phyloP scores from a whole-genome alignment of 2,797 vertebrate species.

The Chelon labrosus region DNA sequence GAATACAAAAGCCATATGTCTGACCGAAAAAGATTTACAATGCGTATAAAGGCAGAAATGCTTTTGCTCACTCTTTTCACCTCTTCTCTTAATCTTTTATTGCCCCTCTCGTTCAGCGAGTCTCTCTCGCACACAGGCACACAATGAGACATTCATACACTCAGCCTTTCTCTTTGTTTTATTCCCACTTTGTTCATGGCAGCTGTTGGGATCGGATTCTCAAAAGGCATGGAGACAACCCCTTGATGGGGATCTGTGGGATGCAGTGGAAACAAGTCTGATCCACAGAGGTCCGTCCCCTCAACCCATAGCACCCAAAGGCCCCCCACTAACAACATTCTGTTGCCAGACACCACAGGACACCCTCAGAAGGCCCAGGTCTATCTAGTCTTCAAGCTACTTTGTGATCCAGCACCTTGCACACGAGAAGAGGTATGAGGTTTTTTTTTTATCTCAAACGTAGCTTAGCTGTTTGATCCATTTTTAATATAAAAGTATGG shows the following conservation, averaged over 20 bases:
- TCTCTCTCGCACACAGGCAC: neutral
- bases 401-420: no score
- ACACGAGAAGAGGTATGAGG: no score
- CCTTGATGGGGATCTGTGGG: neutral
- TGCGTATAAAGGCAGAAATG: slow-evolving; percentile 15
- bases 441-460: no score
- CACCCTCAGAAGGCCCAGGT: no score
- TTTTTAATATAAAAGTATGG: no score
- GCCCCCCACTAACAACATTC: no score
- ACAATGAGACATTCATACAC: neutral
- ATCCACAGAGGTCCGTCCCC: no score
- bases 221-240: neutral
- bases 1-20: slow-evolving; percentile 58
- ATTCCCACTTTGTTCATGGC: neutral
- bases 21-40: slow-evolving; percentile 34
- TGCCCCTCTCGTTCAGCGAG: slow-evolving; percentile 1
- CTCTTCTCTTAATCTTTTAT: slow-evolving; percentile 16
- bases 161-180: neutral
- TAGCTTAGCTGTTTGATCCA: no score
- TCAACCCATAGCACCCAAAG: no score
- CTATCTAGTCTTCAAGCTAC: no score
- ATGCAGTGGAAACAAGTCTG: no score
- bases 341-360: no score
- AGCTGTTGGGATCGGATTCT: neutral
- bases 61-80: slow-evolving; percentile 15